phyloP scores from a whole-genome alignment of 2,888 invertebrate genomes.

The Oscheius myriophilus region DNA sequence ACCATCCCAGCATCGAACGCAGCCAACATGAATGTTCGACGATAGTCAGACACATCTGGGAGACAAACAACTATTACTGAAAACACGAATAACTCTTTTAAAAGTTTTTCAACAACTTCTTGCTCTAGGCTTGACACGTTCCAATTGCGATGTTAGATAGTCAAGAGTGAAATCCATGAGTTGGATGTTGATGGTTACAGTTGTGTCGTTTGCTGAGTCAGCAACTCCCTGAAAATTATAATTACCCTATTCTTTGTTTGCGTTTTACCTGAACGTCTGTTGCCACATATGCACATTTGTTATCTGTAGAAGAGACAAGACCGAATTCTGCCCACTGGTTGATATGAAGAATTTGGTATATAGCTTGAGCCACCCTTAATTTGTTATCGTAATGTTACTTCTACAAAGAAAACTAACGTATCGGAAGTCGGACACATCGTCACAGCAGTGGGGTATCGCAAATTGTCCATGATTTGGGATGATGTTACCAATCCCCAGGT shows the following conservation, averaged over 20 bases:
- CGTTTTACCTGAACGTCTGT: constrained; percentile 23
- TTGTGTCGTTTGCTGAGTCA: constrained; percentile 20
- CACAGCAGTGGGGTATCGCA: constrained; percentile 40
- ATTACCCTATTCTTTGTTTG: too few species aligned
- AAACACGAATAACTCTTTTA: background rate
- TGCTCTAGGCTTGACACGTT: constrained; percentile 10
- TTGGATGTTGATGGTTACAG: constrained; percentile 13
- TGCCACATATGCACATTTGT: constrained; percentile 26
- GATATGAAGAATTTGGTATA: constrained; percentile 2
- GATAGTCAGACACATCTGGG: constrained; percentile 33
- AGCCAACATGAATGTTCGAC: constrained; percentile 43
- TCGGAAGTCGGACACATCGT: constrained; percentile 42
- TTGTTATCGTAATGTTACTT: background rate
- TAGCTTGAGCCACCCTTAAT: constrained; percentile 16
- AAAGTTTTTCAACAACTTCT: constrained; percentile 14
- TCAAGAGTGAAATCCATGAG: constrained; percentile 13
- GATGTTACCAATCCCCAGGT: constrained; percentile 48
- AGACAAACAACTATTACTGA: constrained; percentile 24
- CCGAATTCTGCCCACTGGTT: constrained; percentile 28
- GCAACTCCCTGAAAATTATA: constrained; percentile 13
- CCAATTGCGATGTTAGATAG: constrained; percentile 13
- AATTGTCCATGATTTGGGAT: constrained; percentile 36
- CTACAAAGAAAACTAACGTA: constrained; percentile 33
- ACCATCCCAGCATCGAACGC: constrained; percentile 37
- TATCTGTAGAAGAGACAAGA: constrained; percentile 3